These are phyloP conservation scores for Philantomba maxwellii DNA, from an alignment of 2,113 vertebrate genomes.

Conservation along the genomic window DNA sequence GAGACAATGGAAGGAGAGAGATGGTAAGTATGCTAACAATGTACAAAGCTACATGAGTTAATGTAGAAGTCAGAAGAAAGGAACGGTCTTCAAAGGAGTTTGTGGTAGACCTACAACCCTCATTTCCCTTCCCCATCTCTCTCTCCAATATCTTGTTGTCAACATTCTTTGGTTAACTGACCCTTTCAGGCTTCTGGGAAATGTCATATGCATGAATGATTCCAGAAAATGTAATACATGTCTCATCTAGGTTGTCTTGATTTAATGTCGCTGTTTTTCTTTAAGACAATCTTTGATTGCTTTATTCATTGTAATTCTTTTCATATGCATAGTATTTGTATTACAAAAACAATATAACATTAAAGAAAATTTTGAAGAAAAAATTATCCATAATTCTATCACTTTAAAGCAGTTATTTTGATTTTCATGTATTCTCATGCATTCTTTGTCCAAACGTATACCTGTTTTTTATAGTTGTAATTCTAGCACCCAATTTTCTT, in stretches of 20 bases:
- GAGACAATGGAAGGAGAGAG: not conserved
- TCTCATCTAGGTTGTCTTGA: not conserved
- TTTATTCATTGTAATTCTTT: slow-evolving; percentile 20
- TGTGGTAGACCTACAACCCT: not conserved
- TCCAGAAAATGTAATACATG: not conserved
- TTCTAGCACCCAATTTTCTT: not conserved
- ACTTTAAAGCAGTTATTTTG: slow-evolving; percentile 4
- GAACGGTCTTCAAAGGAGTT: not conserved
- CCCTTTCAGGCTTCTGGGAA: not conserved
- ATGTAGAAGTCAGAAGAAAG: not conserved
- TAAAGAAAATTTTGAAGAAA: slow-evolving; percentile 4
- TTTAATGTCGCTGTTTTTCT: not conserved
- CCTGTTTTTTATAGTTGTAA: slow-evolving; percentile 3
- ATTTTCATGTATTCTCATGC: not conserved
- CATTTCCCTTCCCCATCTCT: not conserved
- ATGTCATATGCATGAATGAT: not conserved
- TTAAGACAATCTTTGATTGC: slow-evolving; percentile 19
- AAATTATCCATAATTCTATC: not conserved
- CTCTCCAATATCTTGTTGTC: not conserved
- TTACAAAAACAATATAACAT: not conserved
- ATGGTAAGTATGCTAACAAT: not conserved
- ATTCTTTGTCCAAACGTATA: not conserved
- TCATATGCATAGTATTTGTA: not conserved
- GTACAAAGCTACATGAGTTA: not conserved
- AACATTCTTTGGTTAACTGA: not conserved